Conservation (phyloP, 2,888 invertebrate genomes). For the Cyrtodaria siliqua region DNA sequence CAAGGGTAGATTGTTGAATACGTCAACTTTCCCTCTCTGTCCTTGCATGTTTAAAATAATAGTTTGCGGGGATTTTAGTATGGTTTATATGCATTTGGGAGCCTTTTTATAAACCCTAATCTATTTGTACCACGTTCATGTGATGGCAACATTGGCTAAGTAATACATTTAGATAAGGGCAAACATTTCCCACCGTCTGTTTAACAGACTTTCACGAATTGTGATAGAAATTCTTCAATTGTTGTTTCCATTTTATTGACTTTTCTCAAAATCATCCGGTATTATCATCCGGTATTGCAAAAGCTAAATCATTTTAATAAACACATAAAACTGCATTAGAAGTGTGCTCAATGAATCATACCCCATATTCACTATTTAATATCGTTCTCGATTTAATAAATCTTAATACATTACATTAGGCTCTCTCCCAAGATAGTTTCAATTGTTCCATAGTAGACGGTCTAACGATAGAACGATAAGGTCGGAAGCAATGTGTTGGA, state of each 20-base stretch:
- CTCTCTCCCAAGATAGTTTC: conserved; percentile 27
- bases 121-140: too few relatives aligned
- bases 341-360: conserved; percentile 48
- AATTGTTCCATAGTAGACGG: conserved; percentile 16
- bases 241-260: conserved; percentile 1
- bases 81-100: too few relatives aligned
- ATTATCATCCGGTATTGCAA: conserved; percentile 3
- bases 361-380: conserved; percentile 38
- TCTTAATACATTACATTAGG: conserved; percentile 43
- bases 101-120: too few relatives aligned
- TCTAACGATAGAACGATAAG: conserved; percentile 22
- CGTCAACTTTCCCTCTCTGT: too few relatives aligned
- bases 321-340: conserved; percentile 33
- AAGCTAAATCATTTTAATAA: conserved; percentile 13
- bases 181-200: too few relatives aligned
- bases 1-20: too few relatives aligned
- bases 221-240: too few relatives aligned
- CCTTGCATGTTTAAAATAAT: too few relatives aligned
- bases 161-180: too few relatives aligned
- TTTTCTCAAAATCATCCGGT: conserved; percentile 8
- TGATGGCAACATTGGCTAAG: too few relatives aligned
- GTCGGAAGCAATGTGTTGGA: neutral
- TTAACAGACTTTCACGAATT: too few relatives aligned
- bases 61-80: too few relatives aligned
- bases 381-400: conserved; percentile 44